Conservation (phyloP, 2,888 invertebrate species). For the Taphrorychus bicolor region DNA sequence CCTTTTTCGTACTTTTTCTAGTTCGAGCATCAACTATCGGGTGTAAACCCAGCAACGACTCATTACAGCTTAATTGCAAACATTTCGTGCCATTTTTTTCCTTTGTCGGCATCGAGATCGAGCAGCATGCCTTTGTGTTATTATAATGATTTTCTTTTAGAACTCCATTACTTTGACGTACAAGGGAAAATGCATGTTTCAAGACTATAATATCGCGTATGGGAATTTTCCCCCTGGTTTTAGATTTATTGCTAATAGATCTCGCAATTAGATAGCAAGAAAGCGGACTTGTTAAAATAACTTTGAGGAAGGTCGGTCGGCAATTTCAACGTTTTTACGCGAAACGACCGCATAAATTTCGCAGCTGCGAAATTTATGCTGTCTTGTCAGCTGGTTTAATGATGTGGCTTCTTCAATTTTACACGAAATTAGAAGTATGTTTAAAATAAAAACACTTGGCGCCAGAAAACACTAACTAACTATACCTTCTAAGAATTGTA, state of each 20-base stretch:
- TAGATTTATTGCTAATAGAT: neutral
- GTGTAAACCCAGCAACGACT: neutral
- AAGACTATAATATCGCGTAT: neutral
- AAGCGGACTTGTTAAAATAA: neutral
- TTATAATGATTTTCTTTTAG: slow-evolving; percentile 6
- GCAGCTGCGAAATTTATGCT: neutral
- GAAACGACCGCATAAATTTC: neutral
- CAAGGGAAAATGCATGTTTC: slow-evolving; percentile 2
- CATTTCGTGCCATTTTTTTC: slow-evolving; percentile 7
- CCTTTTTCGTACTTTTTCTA: too few species aligned
- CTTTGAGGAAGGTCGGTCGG: neutral
- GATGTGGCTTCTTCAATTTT: too few species aligned
- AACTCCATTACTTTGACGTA: neutral
- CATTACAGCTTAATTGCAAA: slow-evolving; percentile 10
- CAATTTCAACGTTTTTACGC: neutral
- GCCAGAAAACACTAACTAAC: neutral
- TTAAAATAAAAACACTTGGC: neutral
- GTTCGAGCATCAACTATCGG: too few species aligned
- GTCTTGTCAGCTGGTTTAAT: neutral
- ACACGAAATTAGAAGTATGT: neutral
- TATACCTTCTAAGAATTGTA: neutral
- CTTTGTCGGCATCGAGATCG: neutral
- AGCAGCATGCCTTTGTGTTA: neutral
- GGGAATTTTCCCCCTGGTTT: neutral
- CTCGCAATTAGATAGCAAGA: neutral